Evolutionary conservation across 2,113 vertebrate genomes (phyloP).

Genomic region (Potamarius usumacintae): DNA sequence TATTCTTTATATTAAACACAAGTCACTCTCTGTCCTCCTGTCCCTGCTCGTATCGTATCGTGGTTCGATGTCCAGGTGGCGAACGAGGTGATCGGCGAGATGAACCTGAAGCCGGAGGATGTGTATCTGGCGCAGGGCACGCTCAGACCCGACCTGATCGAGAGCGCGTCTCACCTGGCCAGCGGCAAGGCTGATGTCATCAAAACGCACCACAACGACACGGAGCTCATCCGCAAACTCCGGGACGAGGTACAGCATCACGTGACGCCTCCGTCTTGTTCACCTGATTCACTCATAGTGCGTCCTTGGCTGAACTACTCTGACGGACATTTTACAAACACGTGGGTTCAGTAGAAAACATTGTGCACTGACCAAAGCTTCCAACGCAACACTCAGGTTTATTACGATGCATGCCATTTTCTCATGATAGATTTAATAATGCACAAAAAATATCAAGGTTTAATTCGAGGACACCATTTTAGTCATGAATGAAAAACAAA

Average conservation of each 20-base stretch:
- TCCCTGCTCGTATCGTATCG: not conserved
- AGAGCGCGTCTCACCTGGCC: slow-evolving; percentile 91
- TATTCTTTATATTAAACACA: not conserved
- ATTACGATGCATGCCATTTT: too few species aligned
- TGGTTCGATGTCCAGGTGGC: slow-evolving; percentile 79
- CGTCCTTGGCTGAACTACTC: rapidly evolving
- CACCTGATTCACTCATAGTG: too few species aligned
- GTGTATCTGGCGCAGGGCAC: slow-evolving; percentile 97
- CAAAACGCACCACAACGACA: slow-evolving; percentile 99
- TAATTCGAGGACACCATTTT: too few species aligned
- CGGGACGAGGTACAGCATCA: slow-evolving; percentile 83
- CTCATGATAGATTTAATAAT: too few species aligned
- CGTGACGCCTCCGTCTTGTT: not conserved
- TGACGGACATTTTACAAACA: not conserved
- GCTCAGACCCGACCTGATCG: slow-evolving; percentile 93
- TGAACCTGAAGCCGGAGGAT: slow-evolving; percentile 96
- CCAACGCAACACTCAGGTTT: too few species aligned
- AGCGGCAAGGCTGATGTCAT: slow-evolving; percentile 97
- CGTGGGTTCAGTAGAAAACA: not conserved
- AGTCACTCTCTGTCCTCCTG: not conserved
- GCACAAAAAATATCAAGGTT: too few species aligned
- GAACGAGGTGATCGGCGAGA: slow-evolving; percentile 96
- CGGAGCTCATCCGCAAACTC: slow-evolving; percentile 94
- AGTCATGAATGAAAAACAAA: too few species aligned
- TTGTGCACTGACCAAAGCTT: too few species aligned